Conservation (phyloP, 2,797 vertebrate genomes). For the Siniperca scherzeri region DNA sequence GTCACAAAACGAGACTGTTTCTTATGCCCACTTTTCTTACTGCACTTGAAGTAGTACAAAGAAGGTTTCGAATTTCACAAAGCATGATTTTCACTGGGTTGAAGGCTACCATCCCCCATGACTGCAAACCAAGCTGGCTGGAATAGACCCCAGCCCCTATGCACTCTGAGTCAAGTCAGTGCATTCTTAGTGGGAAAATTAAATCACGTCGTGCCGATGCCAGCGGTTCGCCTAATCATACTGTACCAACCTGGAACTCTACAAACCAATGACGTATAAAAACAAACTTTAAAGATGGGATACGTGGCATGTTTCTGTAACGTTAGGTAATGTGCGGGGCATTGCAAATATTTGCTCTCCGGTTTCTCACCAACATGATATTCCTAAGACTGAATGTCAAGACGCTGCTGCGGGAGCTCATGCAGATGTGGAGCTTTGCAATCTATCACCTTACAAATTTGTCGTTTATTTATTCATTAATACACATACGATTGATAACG, state of each 20-base stretch:
- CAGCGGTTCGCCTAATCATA: constrained; percentile 35
- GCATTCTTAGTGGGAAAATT: constrained; percentile 68
- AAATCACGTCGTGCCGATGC: constrained; percentile 56
- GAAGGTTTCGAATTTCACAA: constrained; percentile 85
- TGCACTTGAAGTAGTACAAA: constrained; percentile 78
- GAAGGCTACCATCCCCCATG: constrained; percentile 81
- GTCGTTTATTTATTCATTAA: neutral
- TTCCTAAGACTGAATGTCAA: constrained; percentile 56
- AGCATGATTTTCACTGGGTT: constrained; percentile 78
- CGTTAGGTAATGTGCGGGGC: neutral
- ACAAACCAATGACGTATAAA: neutral
- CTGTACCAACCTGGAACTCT: constrained; percentile 32
- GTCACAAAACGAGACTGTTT: constrained; percentile 35
- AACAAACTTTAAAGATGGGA: neutral
- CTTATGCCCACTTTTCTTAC: constrained; percentile 61
- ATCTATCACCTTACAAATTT: constrained; percentile 7
- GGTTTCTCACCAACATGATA: constrained; percentile 65
- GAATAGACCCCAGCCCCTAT: constrained; percentile 76
- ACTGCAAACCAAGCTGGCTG: constrained; percentile 78
- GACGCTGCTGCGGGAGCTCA: constrained; percentile 60
- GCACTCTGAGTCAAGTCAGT: constrained; percentile 59
- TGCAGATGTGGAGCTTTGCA: constrained; percentile 72
- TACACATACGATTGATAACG: neutral
- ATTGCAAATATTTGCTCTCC: constrained; percentile 59
- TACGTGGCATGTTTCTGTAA: neutral